phyloP scores from a whole-genome alignment of 2,888 invertebrate genomes.

The Tinea semifulvella region DNA sequence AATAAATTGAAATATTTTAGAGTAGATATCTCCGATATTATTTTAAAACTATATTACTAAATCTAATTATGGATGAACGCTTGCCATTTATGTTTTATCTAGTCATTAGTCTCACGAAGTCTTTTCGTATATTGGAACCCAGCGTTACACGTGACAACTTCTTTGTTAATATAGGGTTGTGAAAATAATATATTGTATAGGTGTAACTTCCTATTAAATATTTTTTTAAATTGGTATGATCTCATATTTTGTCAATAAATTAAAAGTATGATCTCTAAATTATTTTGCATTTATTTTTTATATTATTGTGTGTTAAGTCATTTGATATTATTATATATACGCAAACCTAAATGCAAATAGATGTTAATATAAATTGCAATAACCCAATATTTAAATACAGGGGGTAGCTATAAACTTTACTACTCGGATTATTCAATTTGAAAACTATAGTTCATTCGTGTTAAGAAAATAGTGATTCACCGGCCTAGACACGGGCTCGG shows the following conservation, averaged over 20 bases:
- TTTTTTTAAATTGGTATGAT: slow-evolving; percentile 3
- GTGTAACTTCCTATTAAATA: not conserved
- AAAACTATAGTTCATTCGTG: too few relatives aligned
- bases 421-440: too few relatives aligned
- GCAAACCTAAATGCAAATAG: slow-evolving; percentile 1
- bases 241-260: not conserved
- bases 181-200: not conserved
- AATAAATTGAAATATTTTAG: slow-evolving; percentile 3
- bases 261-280: slow-evolving; percentile 47
- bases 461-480: too few relatives aligned
- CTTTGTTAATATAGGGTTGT: slow-evolving; percentile 5
- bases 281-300: slow-evolving; percentile 49
- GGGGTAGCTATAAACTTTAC: too few relatives aligned
- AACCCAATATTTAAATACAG: too few relatives aligned
- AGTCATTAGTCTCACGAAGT: slow-evolving; percentile 1
- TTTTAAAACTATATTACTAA: not conserved
- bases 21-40: not conserved
- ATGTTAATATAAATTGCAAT: too few relatives aligned
- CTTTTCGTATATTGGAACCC: not conserved
- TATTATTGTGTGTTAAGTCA: not conserved
- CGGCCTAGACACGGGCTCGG: too few relatives aligned
- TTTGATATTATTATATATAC: not conserved
- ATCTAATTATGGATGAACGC: not conserved
- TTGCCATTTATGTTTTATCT: slow-evolving; percentile 5
- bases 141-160: not conserved